Evolutionary conservation across 2,797 vertebrate species (phyloP).

Genomic region (Zonotrichia albicollis): DNA sequence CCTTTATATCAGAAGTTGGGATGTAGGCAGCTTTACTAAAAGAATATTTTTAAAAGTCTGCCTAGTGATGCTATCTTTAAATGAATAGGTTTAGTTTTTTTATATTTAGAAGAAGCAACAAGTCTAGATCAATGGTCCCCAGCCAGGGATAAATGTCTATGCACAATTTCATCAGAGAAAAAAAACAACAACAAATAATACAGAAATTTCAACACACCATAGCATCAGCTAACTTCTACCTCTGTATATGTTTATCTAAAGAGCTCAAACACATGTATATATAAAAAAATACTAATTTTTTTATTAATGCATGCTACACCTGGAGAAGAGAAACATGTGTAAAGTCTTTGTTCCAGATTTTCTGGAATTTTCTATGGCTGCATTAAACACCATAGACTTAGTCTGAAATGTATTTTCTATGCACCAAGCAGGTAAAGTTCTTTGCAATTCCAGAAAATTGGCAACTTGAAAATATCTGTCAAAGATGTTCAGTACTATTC

Average conservation of each 20-base stretch:
- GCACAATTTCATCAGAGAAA: neutral
- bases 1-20: neutral
- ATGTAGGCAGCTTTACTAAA: neutral
- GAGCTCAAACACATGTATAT: neutral
- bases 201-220: neutral
- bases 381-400: neutral
- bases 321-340: neutral
- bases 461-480: neutral
- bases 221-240: neutral
- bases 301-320: no score
- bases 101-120: neutral
- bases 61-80: fast-evolving
- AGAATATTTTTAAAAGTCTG: neutral
- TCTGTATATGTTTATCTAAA: neutral
- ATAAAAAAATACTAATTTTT: neutral
- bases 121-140: neutral
- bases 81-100: fast-evolving
- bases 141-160: neutral
- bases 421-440: neutral
- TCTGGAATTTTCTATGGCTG: neutral
- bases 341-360: neutral
- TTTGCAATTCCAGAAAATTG: neutral
- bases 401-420: neutral
- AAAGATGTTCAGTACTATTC: neutral
- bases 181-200: neutral